A percentile compares a stretch with the other conserved stretches of the same genome.
Evolutionary conservation across 2,888 invertebrate genomes (phyloP).

Genomic region (Drosophila paranaensis): DNA sequence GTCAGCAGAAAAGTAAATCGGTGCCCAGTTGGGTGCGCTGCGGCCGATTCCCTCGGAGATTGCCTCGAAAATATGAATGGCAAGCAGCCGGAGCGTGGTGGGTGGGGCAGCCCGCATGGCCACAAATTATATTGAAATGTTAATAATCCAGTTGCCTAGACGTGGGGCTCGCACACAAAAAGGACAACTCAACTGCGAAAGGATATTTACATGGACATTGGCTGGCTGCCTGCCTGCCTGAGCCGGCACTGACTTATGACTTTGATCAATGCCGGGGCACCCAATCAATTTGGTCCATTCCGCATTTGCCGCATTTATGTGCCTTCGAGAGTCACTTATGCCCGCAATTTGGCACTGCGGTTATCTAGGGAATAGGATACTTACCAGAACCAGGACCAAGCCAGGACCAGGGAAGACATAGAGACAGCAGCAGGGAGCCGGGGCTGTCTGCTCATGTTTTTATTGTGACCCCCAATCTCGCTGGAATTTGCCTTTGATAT

Average conservation of each 20-base stretch:
- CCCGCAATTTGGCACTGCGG: constrained; percentile 78
- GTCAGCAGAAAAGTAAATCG: constrained; percentile 77
- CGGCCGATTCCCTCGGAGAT: background rate
- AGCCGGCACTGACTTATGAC: constrained; percentile 75
- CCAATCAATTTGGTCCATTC: constrained; percentile 62
- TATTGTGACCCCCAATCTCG: background rate
- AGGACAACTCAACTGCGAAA: constrained; percentile 71
- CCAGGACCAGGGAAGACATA: background rate
- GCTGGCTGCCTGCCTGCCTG: constrained; percentile 47
- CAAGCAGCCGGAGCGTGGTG: constrained; percentile 15
- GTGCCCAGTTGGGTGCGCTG: constrained; percentile 40
- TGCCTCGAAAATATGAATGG: constrained; percentile 59
- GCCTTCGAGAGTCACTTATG: constrained; percentile 73
- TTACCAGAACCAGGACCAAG: background rate
- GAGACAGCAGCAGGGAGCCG: background rate
- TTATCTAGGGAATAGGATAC: constrained; percentile 51
- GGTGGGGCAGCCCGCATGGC: constrained; percentile 3
- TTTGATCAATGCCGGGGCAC: constrained; percentile 71
- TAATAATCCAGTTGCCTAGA: constrained; percentile 80
- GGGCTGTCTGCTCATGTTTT: background rate
- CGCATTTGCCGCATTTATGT: constrained; percentile 65
- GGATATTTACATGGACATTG: constrained; percentile 80
- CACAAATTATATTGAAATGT: constrained; percentile 81
- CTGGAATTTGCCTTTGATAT: constrained; percentile 46
- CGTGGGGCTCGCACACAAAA: constrained; percentile 51